Evolutionary conservation across 2,797 vertebrate genomes (phyloP), one percentile per base, ranked within the genome.

Genomic region (Chaetophractus vellerosus): DNA sequence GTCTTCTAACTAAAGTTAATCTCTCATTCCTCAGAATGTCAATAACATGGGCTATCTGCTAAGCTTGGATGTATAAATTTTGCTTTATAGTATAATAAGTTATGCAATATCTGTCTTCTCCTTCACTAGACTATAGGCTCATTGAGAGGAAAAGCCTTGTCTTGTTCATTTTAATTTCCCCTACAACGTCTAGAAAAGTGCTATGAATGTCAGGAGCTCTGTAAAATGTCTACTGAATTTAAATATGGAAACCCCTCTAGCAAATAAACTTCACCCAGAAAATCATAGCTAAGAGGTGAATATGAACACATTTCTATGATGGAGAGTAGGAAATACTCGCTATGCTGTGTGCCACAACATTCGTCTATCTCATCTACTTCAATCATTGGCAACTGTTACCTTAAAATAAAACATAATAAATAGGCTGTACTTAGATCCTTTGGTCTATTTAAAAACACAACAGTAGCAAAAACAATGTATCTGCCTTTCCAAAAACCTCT

Each of bases 401-500:
- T 74, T 71, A 33, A 63, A 92, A 85, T 64, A 55, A 57, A 92
- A 38, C 36, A 21, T 21, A 9, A n/a, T 41, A 61, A 88, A 92
- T 21, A 93, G 86, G 55, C 66, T 93, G 0, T 85, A 61, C 63
- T 66, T 94, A 59, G 48, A 48, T 31, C 19, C 64, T 91, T 89
- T 9, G 12, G 23, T 23, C 33, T 78, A 33, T 66, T 74, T 74
- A 28, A 26, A 83, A 21, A 38, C 28, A 41, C 78, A 41, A 41
- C 78, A 81, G 31, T 55, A 55, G 33, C 80, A 92, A 96, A 96
- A 88, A 18, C 76, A 92, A 10, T 91, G 0, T 78, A 50, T 69
- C 23, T 96, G 38, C 75, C 82, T 94, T 93, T 96, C 63, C n/a
- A 87, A 94, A 95, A 94, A 85, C 2, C 21, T 48, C 38, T 90